Conservation (phyloP, 1,140 invertebrate species). For the Drosophila kurseongensis region DNA sequence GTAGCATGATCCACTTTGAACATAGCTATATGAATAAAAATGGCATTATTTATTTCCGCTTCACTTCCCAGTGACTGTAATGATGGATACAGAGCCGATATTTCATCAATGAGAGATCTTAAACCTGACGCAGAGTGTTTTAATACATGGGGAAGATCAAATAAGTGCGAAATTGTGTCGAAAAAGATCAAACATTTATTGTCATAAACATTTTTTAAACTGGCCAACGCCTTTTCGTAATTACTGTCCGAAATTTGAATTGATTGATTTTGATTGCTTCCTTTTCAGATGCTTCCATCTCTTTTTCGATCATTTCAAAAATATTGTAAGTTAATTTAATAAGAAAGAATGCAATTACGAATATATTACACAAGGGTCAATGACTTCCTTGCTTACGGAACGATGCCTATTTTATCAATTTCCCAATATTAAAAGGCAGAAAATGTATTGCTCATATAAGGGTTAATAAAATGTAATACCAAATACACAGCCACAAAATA, state of each 20-base stretch:
- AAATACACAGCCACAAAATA: too few relatives aligned
- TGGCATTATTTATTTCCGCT: background rate
- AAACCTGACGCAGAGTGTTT: background rate
- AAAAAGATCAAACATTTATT: background rate
- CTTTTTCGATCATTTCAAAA: too few relatives aligned
- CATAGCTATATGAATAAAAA: slow-evolving; percentile 1
- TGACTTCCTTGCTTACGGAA: too few relatives aligned
- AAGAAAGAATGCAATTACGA: too few relatives aligned
- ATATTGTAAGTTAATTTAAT: too few relatives aligned
- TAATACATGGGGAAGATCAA: background rate
- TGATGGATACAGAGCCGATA: background rate
- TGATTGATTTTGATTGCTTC: too few relatives aligned
- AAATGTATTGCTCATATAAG: too few relatives aligned
- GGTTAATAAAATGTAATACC: too few relatives aligned
- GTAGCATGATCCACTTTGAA: background rate
- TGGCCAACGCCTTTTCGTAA: slow-evolving; percentile 2
- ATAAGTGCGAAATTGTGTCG: background rate
- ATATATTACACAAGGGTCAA: too few relatives aligned
- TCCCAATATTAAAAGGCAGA: too few relatives aligned
- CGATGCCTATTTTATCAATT: too few relatives aligned
- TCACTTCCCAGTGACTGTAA: slow-evolving; percentile 1
- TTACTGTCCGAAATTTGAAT: background rate
- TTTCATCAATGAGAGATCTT: background rate
- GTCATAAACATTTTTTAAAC: background rate
- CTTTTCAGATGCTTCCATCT: too few relatives aligned